Evolutionary conservation across 1,140 invertebrate genomes (phyloP), one percentile per base, ranked within the genome.

Genomic region (Musca vetustissima): DNA sequence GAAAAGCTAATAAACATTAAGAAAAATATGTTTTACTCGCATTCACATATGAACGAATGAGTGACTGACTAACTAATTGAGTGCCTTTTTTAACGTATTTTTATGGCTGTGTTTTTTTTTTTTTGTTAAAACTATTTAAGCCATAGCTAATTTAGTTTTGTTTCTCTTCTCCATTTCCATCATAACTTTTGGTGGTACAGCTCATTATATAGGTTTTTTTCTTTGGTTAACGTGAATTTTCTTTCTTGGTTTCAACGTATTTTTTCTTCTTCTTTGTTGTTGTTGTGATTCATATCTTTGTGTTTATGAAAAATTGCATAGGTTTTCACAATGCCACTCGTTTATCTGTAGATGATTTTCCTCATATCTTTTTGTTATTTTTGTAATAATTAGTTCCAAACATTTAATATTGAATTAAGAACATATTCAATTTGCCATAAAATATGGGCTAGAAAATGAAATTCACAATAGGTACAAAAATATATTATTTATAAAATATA

Each of bases 361-460:
- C 11, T 43, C 36, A 11, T 43, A 3, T 28, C 28, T 43, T 13
- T 43, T 13, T 6, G 6, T 43, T 43, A 32, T 9, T 32, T 32
- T 32, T 32, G 28, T 43, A 6, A 52, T 19, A 1, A 55, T 55
- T 55, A 21, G 52, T 55, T 55, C 52, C 52, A 24, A 24, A 55
- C 52, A 55, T 55, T 55, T 55, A 55, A 55, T 21, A 21, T 55
- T 55, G 14, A 55, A 55, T 55, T 55, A 55, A 55, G 52, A 21
- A 55, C 52, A 13, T 15, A 55, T 55, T 55, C 19, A 43, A 43
- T 43, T 43, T 43, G 11, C 36, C 36, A 43, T 43, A 43, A 43
- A 43, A 43, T 11, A 13, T 43, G 13, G 36, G 36, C 11, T 43
- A n/a, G n/a, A n/a, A n/a, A n/a, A n/a, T n/a, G n/a, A n/a, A n/a